Conservation (phyloP, 2,113 vertebrate genomes). For the Istiophorus platypterus region DNA sequence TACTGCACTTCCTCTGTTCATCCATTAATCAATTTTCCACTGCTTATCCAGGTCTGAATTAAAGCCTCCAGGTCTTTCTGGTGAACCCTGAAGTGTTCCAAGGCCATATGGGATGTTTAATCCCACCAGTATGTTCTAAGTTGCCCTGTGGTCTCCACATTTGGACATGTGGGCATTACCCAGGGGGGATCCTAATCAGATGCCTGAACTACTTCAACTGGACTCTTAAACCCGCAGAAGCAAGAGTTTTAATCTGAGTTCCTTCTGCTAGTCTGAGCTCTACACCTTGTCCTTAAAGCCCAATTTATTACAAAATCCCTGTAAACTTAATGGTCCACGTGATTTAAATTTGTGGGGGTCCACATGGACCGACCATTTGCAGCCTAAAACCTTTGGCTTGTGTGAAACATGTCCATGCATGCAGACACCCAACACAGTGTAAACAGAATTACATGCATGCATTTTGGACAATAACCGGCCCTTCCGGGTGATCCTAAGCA, state of each 20-base stretch:
- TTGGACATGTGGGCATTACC: not conserved
- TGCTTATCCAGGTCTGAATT: no score
- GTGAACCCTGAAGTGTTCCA: not conserved
- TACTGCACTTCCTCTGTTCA: not conserved
- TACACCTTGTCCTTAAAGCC: not conserved
- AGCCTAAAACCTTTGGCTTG: not conserved
- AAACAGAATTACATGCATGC: no score
- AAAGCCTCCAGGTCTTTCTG: not conserved
- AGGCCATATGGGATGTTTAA: not conserved
- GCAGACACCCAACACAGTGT: not conserved
- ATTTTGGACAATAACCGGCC: not conserved
- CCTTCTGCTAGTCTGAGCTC: not conserved
- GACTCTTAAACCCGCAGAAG: not conserved
- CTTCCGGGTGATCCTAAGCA: not conserved
- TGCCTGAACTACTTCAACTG: not conserved
- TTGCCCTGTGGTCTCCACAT: conserved; percentile 7
- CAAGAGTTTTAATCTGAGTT: not conserved
- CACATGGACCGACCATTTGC: not conserved
- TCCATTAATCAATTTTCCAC: no score
- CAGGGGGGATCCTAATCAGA: not conserved
- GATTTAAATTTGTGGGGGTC: not conserved
- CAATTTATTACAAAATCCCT: not conserved
- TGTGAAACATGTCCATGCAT: not conserved
- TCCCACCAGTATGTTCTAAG: not conserved
- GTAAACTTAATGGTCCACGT: not conserved